phyloP scores from a whole-genome alignment of 2,888 invertebrate genomes.

The Nineta flava region DNA sequence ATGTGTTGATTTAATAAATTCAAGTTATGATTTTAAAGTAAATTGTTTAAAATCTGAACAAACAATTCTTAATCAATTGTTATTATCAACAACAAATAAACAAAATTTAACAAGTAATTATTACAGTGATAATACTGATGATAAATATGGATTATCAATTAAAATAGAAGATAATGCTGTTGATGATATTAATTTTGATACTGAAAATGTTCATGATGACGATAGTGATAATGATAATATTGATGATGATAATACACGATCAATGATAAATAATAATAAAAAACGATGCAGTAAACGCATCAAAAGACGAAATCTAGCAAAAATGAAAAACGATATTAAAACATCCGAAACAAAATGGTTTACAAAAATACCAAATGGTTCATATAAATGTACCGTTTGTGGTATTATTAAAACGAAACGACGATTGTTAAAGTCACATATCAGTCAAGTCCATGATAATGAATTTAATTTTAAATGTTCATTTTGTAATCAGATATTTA shows the following conservation, averaged over 20 bases:
- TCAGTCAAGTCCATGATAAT: neutral
- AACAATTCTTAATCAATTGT: neutral
- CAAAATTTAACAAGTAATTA: no score
- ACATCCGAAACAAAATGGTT: neutral
- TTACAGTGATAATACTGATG: no score
- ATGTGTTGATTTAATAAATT: neutral
- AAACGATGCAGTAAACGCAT: no score
- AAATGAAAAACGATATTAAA: neutral
- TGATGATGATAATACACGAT: no score
- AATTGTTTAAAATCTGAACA: neutral
- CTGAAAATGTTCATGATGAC: no score
- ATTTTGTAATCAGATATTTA: neutral
- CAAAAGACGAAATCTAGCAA: neutral
- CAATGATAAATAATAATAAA: no score
- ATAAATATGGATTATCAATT: no score
- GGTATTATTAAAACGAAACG: neutral
- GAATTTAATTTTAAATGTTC: neutral
- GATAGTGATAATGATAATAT: no score
- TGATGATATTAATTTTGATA: no score
- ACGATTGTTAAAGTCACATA: neutral
- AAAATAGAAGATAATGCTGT: no score
- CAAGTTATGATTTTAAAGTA: neutral
- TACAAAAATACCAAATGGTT: neutral
- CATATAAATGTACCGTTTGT: neutral
- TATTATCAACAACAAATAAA: no score